phyloP scores from a whole-genome alignment of 2,113 vertebrate genomes.

The Myocastor coypus region DNA sequence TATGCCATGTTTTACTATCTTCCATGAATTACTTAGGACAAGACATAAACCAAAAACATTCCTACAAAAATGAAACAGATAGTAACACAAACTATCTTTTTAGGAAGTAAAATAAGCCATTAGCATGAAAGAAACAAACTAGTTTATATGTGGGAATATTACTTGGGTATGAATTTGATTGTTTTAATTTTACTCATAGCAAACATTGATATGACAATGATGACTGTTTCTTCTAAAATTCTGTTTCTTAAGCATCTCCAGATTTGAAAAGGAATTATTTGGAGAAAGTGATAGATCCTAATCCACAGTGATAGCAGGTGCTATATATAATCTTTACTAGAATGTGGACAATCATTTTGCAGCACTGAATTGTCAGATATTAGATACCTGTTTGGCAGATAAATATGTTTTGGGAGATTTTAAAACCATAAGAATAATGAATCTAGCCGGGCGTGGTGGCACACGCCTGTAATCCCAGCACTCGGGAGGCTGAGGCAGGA shows the following conservation, averaged over 20 bases:
- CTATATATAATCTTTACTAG: neutral
- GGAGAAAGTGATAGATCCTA: neutral
- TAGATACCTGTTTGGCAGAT: neutral
- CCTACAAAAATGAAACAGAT: neutral
- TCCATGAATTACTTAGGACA: neutral
- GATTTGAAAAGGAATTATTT: neutral
- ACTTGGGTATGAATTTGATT: neutral
- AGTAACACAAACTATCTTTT: neutral
- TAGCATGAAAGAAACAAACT: neutral
- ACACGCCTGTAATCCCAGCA: too few species aligned
- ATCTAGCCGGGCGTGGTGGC: too few species aligned
- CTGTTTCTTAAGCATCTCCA: neutral
- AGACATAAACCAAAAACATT: neutral
- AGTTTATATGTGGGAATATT: neutral
- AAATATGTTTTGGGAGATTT: neutral
- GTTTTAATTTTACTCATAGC: neutral
- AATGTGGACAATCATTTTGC: neutral
- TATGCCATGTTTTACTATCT: neutral
- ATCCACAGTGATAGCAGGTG: neutral
- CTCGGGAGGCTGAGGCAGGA: too few species aligned
- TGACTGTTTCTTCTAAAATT: neutral
- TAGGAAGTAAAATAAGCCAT: neutral
- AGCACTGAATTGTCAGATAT: neutral
- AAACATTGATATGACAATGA: neutral
- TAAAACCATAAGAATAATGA: constrained; percentile 22